These are phyloP conservation scores for Drosophila macrospina DNA, from an alignment of 2,888 invertebrate genomes.

Conservation along the genomic window DNA sequence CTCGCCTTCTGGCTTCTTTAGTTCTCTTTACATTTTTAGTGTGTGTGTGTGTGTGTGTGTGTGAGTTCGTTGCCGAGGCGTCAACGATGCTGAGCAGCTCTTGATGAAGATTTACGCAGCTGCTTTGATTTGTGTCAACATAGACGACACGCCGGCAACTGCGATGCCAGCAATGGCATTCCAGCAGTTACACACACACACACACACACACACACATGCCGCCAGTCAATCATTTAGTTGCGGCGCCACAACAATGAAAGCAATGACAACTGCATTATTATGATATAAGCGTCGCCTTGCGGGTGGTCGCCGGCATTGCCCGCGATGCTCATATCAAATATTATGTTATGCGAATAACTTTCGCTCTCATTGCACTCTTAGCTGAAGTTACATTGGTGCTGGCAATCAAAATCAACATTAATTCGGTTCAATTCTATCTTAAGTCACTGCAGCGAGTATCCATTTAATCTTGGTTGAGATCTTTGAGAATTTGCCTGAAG, in stretches of 20 bases:
- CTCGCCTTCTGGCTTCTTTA: conserved; percentile 30
- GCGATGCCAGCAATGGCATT: conserved; percentile 8
- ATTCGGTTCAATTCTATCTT: too few relatives aligned
- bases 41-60: neutral
- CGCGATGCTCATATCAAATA: neutral
- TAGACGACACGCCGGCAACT: conserved; percentile 31
- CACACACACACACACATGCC: conserved; percentile 33
- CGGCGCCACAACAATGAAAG: conserved; percentile 59
- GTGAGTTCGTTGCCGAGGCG: conserved; percentile 61
- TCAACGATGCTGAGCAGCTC: conserved; percentile 28
- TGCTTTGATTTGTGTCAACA: conserved; percentile 81
- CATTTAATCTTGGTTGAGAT: too few relatives aligned
- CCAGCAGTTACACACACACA: neutral
- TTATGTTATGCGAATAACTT: neutral
- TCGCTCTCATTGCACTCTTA: neutral
- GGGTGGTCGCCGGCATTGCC: neutral
- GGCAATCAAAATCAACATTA: too few relatives aligned
- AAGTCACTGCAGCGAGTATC: too few relatives aligned
- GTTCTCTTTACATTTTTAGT: neutral
- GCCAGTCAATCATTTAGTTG: conserved; percentile 48
- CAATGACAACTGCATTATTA: conserved; percentile 11
- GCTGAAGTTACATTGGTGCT: too few relatives aligned
- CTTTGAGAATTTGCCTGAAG: too few relatives aligned
- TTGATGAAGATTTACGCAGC: conserved; percentile 79
- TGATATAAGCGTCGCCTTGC: conserved; percentile 1